Evolutionary conservation across 1,140 invertebrate genomes (phyloP), one percentile per base, ranked within the genome.

Genomic region (Drosophila asahinai): DNA sequence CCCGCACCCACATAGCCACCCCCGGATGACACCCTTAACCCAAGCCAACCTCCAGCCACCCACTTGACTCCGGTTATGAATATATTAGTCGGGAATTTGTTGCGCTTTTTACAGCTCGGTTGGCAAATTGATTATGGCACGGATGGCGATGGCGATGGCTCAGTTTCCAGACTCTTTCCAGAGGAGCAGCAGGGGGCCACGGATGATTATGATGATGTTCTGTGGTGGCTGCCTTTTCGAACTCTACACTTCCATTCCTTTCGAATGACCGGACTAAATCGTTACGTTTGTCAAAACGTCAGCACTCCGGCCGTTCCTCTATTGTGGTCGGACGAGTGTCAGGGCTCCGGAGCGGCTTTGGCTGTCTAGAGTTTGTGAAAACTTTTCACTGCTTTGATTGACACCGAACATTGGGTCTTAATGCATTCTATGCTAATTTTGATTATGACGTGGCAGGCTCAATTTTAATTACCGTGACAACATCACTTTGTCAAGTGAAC

Each of bases 391-490:
- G 51, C 27, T 79, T 84, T 92, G 91, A 92, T 92, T 92, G 91
- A 92, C 91, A 82, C 47, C 65, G 65, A 87, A 92, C 91, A 92
- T 81, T 87, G 81, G 64, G 58, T 80, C 86, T 84, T 92, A 91
- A 92, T 91, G 81, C 81, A 65, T 83, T 91, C 91, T 92, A 92
- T 92, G 91, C 83, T 87, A 92, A 92, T 92, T 87, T 71, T 67
- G 68, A 52, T 81, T 86, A 91, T 83, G 65, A 79, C 51, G 80
- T 79, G 80, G 57, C 79, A 59, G 73, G 38, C 36, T 58, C 74
- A 86, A 74, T 86, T 81, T 86, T 80, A 90, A 90, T 90, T 90
- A 86, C 72, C 79, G 52, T 81, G 79, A 81, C 83, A 86, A 76
- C 62, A 72, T 49, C 77, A 83, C 82, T 86, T 83, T 58, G 58